Conservation (phyloP, 2,797 vertebrate species). For the Sylvia borin region DNA sequence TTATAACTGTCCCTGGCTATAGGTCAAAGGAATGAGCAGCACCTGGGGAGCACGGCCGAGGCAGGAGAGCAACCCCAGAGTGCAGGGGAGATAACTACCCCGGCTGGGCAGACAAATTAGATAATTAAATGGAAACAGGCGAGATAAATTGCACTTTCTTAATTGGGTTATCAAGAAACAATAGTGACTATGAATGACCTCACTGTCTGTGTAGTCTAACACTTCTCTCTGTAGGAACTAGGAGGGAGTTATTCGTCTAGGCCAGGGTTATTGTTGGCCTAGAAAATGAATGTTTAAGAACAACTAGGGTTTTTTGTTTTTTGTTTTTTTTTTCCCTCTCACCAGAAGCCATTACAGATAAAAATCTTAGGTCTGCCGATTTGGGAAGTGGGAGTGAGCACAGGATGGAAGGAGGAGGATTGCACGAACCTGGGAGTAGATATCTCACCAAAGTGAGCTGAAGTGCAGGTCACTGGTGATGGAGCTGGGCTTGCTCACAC, state of each 20-base stretch:
- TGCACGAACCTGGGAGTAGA: not conserved
- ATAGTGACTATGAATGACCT: slow-evolving; percentile 71
- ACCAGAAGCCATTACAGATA: slow-evolving; percentile 54
- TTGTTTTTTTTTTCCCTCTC: not conserved
- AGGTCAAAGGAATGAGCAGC: slow-evolving; percentile 58
- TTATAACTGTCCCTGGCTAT: slow-evolving; percentile 12
- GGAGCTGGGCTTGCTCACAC: not conserved
- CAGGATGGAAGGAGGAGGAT: not conserved
- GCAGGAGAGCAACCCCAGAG: not conserved
- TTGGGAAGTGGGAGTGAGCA: not conserved
- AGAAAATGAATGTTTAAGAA: slow-evolving; percentile 59
- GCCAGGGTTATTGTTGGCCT: slow-evolving; percentile 70
- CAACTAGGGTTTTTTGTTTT: not conserved
- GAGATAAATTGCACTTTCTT: slow-evolving; percentile 76
- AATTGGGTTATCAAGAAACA: slow-evolving; percentile 78
- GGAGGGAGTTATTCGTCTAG: slow-evolving; percentile 64
- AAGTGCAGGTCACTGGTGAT: not conserved
- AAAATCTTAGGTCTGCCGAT: slow-evolving; percentile 54
- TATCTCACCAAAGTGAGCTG: not conserved
- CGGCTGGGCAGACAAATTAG: slow-evolving; percentile 73
- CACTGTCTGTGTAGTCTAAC: slow-evolving; percentile 73
- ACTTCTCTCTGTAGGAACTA: slow-evolving; percentile 56
- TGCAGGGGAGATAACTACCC: slow-evolving; percentile 23
- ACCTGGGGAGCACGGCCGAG: slow-evolving; percentile 23
- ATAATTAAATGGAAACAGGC: slow-evolving; percentile 77